phyloP scores from a whole-genome alignment of 2,888 invertebrate species.

The Clitarchus hookeri region DNA sequence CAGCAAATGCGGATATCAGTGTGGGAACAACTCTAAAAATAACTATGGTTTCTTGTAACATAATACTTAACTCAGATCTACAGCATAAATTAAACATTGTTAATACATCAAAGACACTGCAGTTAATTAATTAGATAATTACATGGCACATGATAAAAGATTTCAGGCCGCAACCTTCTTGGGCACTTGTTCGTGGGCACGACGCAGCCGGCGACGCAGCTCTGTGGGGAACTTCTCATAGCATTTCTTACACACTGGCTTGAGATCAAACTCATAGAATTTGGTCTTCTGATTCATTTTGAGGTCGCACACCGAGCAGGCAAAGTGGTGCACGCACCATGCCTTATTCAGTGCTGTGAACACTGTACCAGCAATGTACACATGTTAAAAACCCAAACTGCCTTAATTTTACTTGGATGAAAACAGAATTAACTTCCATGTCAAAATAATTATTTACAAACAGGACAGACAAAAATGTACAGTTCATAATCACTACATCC shows the following conservation, averaged over 20 bases:
- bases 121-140: too few species aligned
- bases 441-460: neutral
- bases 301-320: slow-evolving; percentile 95
- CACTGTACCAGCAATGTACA: slow-evolving; percentile 63
- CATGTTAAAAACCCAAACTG: neutral
- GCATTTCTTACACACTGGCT: slow-evolving; percentile 98
- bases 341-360: slow-evolving; percentile 98
- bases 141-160: neutral
- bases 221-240: slow-evolving; percentile 96
- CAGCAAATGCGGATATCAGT: too few species aligned
- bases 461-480: too few species aligned
- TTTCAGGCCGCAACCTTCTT: slow-evolving; percentile 53
- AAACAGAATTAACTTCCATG: neutral
- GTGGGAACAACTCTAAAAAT: too few species aligned
- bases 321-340: slow-evolving; percentile 99
- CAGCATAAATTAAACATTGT: too few species aligned
- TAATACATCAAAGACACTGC: too few species aligned
- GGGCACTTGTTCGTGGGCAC: slow-evolving; percentile 80
- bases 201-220: slow-evolving; percentile 86
- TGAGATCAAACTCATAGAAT: slow-evolving; percentile 98
- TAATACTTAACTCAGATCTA: too few species aligned
- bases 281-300: slow-evolving; percentile 96
- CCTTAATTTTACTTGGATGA: neutral
- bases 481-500: too few species aligned
- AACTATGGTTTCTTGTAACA: too few species aligned